Evolutionary conservation across 2,797 vertebrate genomes (phyloP).

Genomic region (Hippoglossus hippoglossus): DNA sequence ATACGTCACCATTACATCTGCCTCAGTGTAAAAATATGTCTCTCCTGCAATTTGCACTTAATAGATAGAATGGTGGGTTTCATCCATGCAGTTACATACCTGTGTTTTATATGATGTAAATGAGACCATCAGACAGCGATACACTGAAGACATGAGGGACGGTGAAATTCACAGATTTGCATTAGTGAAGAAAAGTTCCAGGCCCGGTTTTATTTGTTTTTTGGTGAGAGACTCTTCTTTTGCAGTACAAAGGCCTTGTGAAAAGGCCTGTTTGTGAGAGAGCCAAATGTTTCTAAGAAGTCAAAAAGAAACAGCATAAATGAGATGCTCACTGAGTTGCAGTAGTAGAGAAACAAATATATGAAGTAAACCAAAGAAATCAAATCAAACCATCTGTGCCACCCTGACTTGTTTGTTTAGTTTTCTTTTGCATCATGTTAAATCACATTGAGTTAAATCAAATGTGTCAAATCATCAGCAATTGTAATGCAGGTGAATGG

Average conservation of each 20-base stretch:
- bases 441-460: background rate
- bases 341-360: background rate
- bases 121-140: background rate
- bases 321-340: background rate
- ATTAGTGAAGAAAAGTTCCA: background rate
- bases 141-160: background rate
- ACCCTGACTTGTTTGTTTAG: background rate
- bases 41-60: conserved; percentile 17
- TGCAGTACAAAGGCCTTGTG: background rate
- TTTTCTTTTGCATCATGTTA: background rate
- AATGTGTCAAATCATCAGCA: too few relatives aligned
- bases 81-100: background rate
- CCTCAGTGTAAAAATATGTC: conserved; percentile 12
- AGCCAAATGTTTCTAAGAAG: background rate
- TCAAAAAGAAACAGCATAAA: background rate
- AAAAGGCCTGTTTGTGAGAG: background rate
- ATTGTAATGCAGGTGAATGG: background rate
- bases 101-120: conserved; percentile 13
- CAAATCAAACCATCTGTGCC: background rate
- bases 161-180: background rate
- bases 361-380: background rate
- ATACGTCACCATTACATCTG: too few relatives aligned
- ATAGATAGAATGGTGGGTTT: conserved; percentile 30
- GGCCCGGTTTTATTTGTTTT: background rate
- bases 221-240: background rate